A percentile compares a stretch with the other conserved stretches of the same genome.
phyloP scores from a whole-genome alignment of 2,113 vertebrate genomes.

The Chaetops frenatus region DNA sequence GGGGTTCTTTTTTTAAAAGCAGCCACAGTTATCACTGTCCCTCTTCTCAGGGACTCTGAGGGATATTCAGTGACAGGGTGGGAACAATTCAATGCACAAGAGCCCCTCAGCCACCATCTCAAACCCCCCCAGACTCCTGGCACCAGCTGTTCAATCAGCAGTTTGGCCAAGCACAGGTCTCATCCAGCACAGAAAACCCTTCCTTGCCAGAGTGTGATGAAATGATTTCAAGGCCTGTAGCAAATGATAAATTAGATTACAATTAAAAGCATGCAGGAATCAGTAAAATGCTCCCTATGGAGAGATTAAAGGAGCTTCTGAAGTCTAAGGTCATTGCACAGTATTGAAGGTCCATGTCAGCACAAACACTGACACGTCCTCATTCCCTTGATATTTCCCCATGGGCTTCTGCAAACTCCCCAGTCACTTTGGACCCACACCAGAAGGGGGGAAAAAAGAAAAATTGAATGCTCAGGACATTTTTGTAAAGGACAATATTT shows the following conservation, averaged over 20 bases:
- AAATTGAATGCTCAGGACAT: not conserved
- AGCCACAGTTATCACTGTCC: no score
- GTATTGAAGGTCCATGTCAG: not conserved
- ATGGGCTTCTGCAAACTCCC: not conserved
- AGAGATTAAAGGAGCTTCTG: not conserved
- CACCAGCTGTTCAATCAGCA: not conserved
- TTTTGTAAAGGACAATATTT: not conserved
- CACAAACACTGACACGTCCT: not conserved
- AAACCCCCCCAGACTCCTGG: not conserved
- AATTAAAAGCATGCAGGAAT: constrained; percentile 16
- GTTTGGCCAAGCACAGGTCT: not conserved
- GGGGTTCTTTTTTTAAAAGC: rapidly evolving
- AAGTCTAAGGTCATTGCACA: not conserved
- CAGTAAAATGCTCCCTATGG: not conserved
- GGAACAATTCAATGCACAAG: no score
- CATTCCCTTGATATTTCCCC: not conserved
- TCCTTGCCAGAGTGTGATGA: not conserved
- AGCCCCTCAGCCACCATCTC: not conserved
- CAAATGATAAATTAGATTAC: constrained; percentile 3
- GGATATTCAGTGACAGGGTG: not conserved
- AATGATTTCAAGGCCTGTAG: not conserved
- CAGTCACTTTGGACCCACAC: not conserved
- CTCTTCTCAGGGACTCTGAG: not conserved
- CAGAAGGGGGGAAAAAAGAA: not conserved
- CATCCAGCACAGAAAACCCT: not conserved